phyloP scores from a whole-genome alignment of 2,113 vertebrate genomes.

The Serilophus lunatus region DNA sequence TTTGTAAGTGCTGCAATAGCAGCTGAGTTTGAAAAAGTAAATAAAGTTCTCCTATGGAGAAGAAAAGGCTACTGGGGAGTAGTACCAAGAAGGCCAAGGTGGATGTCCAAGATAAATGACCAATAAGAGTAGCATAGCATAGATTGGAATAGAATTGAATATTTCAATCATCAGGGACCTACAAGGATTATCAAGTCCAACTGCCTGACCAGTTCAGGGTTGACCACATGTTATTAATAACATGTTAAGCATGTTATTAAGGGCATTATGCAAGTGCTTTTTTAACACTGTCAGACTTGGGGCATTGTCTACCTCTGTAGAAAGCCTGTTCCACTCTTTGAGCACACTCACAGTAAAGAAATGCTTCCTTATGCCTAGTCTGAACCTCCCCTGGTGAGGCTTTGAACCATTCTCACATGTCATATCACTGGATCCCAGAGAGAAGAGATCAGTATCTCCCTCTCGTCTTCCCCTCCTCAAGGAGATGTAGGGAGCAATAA shows the following conservation, averaged over 20 bases:
- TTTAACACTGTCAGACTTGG: not conserved
- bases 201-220: not conserved
- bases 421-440: not conserved
- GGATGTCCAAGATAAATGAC: not conserved
- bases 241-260: not conserved
- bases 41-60: not conserved
- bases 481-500: not conserved
- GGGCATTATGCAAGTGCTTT: not conserved
- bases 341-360: not conserved
- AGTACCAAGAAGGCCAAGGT: not conserved
- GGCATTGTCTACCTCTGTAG: accelerated
- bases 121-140: not conserved
- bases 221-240: no score
- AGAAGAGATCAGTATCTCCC: not conserved
- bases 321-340: not conserved
- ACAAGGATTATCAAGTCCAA: not conserved
- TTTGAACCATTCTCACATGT: not conserved
- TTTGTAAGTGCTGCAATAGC: not conserved
- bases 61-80: not conserved
- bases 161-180: not conserved
- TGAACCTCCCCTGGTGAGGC: not conserved
- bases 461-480: not conserved
- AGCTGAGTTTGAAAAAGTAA: constrained; percentile 1
- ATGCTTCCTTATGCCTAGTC: not conserved
- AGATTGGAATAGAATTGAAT: not conserved